Evolutionary conservation across 2,113 vertebrate species (phyloP).

Genomic region (Pycnonotus jocosus): DNA sequence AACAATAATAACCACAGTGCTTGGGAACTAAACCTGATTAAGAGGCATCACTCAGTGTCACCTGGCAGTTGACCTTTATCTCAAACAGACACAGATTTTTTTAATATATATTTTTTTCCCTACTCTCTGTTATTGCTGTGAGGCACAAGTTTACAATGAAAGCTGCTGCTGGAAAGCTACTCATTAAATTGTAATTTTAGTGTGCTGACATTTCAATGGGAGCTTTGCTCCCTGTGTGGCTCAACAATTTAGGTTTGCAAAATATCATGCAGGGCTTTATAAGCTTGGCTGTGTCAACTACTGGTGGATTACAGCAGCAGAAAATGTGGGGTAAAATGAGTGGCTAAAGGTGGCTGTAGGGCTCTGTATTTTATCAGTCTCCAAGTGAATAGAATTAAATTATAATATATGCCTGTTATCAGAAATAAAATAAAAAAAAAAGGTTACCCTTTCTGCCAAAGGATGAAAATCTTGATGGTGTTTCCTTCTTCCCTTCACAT

Average conservation of each 20-base stretch:
- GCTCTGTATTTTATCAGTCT: neutral
- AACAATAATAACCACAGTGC: neutral
- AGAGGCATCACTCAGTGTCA: neutral
- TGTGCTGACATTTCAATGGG: neutral
- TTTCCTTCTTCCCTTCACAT: neutral
- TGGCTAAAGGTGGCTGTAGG: neutral
- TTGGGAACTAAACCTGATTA: neutral
- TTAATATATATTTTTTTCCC: neutral
- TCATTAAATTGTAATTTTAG: neutral
- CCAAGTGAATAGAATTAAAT: neutral
- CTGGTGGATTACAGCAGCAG: neutral
- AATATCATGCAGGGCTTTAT: neutral
- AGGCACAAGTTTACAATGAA: neutral
- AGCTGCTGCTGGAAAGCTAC: neutral
- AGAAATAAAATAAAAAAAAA: neutral
- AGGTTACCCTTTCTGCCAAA: neutral
- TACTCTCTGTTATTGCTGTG: neutral
- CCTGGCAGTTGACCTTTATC: neutral
- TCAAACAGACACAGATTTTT: neutral
- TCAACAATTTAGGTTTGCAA: neutral
- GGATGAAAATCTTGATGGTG: neutral
- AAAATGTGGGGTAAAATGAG: neutral
- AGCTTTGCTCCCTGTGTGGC: neutral
- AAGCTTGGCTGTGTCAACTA: neutral
- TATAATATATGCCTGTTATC: neutral